Evolutionary conservation across 2,113 vertebrate genomes (phyloP), one percentile per base, ranked within the genome.

Genomic region (Eulemur macaco): DNA sequence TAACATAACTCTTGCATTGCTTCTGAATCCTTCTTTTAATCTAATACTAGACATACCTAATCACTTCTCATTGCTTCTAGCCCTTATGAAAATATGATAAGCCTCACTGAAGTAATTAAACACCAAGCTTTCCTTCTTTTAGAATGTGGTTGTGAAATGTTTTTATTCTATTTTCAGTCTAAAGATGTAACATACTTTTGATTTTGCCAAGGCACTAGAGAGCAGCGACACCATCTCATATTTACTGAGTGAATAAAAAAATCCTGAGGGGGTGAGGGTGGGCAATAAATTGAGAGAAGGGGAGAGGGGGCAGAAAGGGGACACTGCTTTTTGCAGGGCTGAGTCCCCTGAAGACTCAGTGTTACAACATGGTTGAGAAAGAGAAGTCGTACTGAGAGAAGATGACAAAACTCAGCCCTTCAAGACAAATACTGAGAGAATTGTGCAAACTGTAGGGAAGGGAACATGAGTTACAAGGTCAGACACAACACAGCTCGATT

Each of bases 121-220:
- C 50, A 73, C 13, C 39, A 42, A 84, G 71, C 17, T 81, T 83
- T 50, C 90, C 85, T 63, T 86, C 50, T 45, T 86, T 52, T 82
- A 60, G 77, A 77, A 76, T 56, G 68, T 42, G 60, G 37, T 4
- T 68, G 34, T 83, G 81, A 54, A 90, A 58, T 34, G 20, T 81
- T 77, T 83, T 23, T 66, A 73, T 83, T 73, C 47, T 89, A 25
- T 82, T 91, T 97, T 74, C 71, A 47, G 52, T 92, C 27, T 92
- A 45, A 93, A 95, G 54, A 63, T 34, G 34, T 1, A 69, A 10
- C 20, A 37, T n/a, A 73, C 37, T 85, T 71, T 71, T 83, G 54
- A 86, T 77, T 69, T 71, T 68, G 54, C 54, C 10, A 39, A 91
- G 82, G 42, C 66, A 42, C 5, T 81, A 14, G 39, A 69, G 42